phyloP scores from a whole-genome alignment of 2,888 invertebrate species.

The Diarsia rubi region DNA sequence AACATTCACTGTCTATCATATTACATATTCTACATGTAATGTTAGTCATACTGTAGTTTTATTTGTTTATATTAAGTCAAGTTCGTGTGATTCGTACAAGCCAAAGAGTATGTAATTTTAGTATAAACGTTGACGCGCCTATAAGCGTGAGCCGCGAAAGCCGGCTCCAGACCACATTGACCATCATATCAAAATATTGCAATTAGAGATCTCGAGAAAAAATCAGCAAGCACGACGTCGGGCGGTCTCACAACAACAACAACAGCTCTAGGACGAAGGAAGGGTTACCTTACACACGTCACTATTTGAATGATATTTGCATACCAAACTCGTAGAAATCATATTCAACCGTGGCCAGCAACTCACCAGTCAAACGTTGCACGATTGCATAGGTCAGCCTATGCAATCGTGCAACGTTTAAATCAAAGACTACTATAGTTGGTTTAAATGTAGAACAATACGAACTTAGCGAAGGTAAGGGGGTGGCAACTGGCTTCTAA shows the following conservation, averaged over 20 bases:
- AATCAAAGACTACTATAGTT: no score
- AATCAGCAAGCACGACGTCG: neutral
- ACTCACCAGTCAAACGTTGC: neutral
- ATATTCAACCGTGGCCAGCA: no score
- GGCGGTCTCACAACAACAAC: neutral
- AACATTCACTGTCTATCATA: slow-evolving; percentile 2
- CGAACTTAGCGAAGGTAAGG: neutral
- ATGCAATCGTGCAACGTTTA: neutral
- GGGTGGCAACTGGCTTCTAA: neutral
- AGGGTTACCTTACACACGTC: neutral
- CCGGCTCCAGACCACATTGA: no score
- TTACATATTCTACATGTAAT: neutral
- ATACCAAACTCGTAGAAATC: neutral
- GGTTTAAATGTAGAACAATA: slow-evolving; percentile 2
- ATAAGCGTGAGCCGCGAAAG: no score
- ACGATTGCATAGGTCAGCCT: no score
- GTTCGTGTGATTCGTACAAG: neutral
- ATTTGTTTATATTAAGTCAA: neutral
- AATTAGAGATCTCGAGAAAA: no score
- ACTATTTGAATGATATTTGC: neutral
- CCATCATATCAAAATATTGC: no score
- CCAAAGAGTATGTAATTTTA: no score
- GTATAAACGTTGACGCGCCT: no score
- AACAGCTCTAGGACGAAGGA: slow-evolving; percentile 2
- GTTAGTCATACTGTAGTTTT: neutral